Percentiles rank a stretch among this genome's conserved stretches.
phyloP scores from a whole-genome alignment of 92 coral and sea anemone species.

The Epizoanthus rinbou region DNA sequence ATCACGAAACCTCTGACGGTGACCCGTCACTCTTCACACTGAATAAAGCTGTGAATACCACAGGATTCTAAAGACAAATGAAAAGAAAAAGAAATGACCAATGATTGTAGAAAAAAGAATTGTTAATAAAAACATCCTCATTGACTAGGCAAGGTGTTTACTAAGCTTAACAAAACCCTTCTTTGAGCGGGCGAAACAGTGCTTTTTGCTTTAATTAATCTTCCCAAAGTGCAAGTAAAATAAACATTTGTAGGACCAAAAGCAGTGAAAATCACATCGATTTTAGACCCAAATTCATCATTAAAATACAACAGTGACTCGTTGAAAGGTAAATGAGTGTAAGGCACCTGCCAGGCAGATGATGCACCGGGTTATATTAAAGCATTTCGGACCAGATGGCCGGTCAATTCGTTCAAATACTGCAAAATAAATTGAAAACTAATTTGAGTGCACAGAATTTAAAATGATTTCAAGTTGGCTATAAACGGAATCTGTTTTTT shows the following conservation, averaged over 20 bases:
- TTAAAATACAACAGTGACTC: not conserved
- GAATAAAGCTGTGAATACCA: slow-evolving; percentile 38
- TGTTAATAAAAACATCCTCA: slow-evolving; percentile 42
- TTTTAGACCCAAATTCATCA: slow-evolving; percentile 26
- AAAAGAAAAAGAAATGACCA: slow-evolving; percentile 32
- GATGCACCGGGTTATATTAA: not conserved
- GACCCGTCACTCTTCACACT: slow-evolving; percentile 1
- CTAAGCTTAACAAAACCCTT: slow-evolving; percentile 36
- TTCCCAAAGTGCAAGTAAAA: slow-evolving; percentile 19
- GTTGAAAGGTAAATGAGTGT: not conserved
- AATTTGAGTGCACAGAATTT: slow-evolving; percentile 3
- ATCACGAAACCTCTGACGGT: slow-evolving; percentile 19
- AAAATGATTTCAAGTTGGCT: not conserved
- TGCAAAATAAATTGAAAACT: slow-evolving; percentile 11
- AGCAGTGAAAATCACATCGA: slow-evolving; percentile 6
- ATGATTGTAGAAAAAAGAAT: slow-evolving; percentile 34
- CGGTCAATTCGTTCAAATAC: not conserved
- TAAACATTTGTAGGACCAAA: slow-evolving; percentile 5
- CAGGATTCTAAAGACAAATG: slow-evolving; percentile 31
- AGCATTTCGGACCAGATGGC: slow-evolving; percentile 26
- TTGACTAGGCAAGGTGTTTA: slow-evolving; percentile 34
- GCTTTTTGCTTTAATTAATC: slow-evolving; percentile 30
- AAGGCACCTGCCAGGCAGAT: slow-evolving; percentile 2
- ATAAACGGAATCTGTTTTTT: not conserved
- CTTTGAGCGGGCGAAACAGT: slow-evolving; percentile 26